Evolutionary conservation across 2,888 invertebrate genomes (phyloP).

Genomic region (Athetis lepigone): DNA sequence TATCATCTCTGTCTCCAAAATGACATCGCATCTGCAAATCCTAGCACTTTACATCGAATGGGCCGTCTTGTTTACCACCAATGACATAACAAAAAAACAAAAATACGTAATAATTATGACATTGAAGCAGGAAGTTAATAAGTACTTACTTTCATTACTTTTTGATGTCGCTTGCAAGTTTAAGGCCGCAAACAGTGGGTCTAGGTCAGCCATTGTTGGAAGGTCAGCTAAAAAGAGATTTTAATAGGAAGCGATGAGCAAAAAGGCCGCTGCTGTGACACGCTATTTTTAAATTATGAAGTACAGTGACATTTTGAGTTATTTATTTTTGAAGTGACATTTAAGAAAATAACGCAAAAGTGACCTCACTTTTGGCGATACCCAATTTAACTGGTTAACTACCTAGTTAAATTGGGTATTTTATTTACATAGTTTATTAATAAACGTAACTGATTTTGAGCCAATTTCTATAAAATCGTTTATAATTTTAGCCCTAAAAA

Average conservation of each 20-base stretch:
- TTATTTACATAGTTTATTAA: too few species aligned
- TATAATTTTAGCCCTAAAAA: too few species aligned
- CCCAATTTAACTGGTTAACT: too few species aligned
- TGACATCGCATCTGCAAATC: too few species aligned
- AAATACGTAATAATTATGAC: conserved; percentile 2
- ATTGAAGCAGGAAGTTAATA: conserved; percentile 18
- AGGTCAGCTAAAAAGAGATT: conserved; percentile 18
- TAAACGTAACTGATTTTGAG: too few species aligned
- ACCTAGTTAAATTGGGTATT: too few species aligned
- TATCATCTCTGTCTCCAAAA: too few species aligned
- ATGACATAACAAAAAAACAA: background rate
- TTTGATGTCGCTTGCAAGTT: conserved; percentile 37
- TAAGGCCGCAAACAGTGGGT: conserved; percentile 37
- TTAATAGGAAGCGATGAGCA: background rate
- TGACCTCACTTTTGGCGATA: too few species aligned
- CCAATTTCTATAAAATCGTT: too few species aligned
- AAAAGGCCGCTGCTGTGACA: background rate
- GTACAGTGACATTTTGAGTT: background rate
- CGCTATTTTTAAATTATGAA: background rate
- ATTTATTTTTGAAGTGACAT: background rate
- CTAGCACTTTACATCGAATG: too few species aligned
- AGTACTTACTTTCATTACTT: conserved; percentile 30
- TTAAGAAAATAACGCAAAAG: background rate
- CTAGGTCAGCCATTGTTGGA: conserved; percentile 23
- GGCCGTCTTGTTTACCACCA: too few species aligned